phyloP scores from a whole-genome alignment of 1,140 invertebrate genomes.

The Diorhabda sublineata region DNA sequence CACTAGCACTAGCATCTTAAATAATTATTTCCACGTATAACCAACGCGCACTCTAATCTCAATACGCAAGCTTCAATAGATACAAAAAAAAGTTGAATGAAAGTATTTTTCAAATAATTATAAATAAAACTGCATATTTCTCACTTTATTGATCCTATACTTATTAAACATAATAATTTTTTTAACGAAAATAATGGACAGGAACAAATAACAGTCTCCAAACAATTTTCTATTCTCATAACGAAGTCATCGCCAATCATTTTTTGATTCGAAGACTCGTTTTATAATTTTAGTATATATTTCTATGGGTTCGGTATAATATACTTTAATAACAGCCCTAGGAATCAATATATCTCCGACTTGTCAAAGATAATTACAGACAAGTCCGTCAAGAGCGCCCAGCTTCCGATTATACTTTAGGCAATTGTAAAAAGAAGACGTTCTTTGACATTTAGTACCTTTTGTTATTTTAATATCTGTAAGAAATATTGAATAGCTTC shows the following conservation, averaged over 20 bases:
- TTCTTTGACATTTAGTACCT: not conserved
- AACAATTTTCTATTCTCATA: not conserved
- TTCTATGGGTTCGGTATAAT: conserved; percentile 30
- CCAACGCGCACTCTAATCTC: too few relatives aligned
- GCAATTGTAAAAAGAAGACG: conserved; percentile 6
- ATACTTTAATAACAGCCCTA: conserved; percentile 33
- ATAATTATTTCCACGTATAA: too few relatives aligned
- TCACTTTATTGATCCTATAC: too few relatives aligned
- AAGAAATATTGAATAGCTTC: not conserved
- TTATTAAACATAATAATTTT: too few relatives aligned
- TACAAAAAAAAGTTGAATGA: too few relatives aligned
- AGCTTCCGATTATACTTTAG: conserved; percentile 33
- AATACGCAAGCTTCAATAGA: too few relatives aligned
- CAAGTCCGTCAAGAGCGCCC: conserved; percentile 27
- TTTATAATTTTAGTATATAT: conserved; percentile 34
- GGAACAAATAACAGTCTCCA: not conserved
- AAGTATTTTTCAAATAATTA: too few relatives aligned
- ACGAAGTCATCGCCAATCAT: not conserved
- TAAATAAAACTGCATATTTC: too few relatives aligned
- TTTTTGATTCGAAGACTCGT: conserved; percentile 9
- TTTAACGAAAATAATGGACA: too few relatives aligned
- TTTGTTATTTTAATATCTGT: not conserved
- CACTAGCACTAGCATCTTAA: too few relatives aligned
- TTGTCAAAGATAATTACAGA: conserved; percentile 36
- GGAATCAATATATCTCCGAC: conserved; percentile 36